Conservation (phyloP, 2,113 vertebrate genomes). For the Cromileptes altivelis region DNA sequence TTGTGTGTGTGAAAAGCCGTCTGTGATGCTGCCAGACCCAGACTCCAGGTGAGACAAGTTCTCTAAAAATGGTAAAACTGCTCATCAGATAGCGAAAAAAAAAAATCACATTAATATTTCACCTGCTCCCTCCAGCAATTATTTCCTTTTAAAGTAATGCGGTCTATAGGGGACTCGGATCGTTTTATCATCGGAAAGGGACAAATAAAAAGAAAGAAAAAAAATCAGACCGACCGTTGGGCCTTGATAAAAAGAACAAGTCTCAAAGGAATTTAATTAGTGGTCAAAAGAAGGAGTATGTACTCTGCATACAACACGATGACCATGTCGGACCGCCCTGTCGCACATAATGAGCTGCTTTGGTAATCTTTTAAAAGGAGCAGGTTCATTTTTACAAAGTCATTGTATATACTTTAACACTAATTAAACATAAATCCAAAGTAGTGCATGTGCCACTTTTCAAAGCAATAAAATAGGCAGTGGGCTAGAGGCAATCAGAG, state of each 20-base stretch:
- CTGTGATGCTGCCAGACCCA: neutral
- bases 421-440: constrained; percentile 38
- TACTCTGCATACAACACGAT: constrained; percentile 12
- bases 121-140: constrained; percentile 23
- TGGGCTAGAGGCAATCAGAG: constrained; percentile 1
- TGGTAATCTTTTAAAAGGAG: constrained; percentile 15
- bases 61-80: constrained; percentile 8
- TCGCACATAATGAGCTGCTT: constrained; percentile 34
- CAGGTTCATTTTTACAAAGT: neutral
- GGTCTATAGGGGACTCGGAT: neutral
- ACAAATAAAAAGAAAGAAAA: constrained; percentile 17
- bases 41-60: constrained; percentile 29
- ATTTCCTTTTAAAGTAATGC: constrained; percentile 24
- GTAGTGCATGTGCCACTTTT: neutral
- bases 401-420: constrained; percentile 9
- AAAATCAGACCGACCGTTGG: neutral
- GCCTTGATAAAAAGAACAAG: constrained; percentile 18
- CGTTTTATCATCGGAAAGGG: constrained; percentile 4
- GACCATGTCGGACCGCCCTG: constrained; percentile 1
- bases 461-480: neutral
- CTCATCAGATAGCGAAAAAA: constrained; percentile 31
- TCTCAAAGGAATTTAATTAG: constrained; percentile 49
- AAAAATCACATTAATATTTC: constrained; percentile 61
- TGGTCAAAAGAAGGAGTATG: constrained; percentile 26
- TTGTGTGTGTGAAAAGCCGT: neutral